Percentiles rank a stretch among this genome's conserved stretches.
Conservation (phyloP, 2,797 vertebrate genomes). For the Anolis apletophallus region DNA sequence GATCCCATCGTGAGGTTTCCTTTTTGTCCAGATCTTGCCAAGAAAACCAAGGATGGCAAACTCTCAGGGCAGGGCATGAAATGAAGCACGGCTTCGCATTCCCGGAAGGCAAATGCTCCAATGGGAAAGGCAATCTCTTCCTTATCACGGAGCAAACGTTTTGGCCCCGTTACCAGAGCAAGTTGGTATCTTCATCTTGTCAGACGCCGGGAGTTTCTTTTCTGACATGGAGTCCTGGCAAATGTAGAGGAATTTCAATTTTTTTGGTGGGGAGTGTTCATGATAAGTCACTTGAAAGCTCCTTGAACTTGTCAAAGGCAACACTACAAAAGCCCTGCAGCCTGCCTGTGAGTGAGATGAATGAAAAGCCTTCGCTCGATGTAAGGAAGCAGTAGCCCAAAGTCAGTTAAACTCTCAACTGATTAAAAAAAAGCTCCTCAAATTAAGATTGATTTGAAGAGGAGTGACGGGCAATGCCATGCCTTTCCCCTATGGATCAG, state of each 20-base stretch:
- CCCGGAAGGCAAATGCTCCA: too few relatives aligned
- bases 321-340: slow-evolving; percentile 6
- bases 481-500: slow-evolving; percentile 46
- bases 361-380: slow-evolving; percentile 47
- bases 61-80: too few relatives aligned
- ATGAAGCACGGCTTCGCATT: too few relatives aligned
- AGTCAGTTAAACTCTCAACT: slow-evolving; percentile 52
- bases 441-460: slow-evolving; percentile 54
- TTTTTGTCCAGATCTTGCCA: too few relatives aligned
- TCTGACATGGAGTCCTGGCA: slow-evolving; percentile 55
- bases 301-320: slow-evolving; percentile 72
- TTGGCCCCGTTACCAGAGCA: not conserved
- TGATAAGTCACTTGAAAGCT: slow-evolving; percentile 63
- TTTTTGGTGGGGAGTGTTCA: slow-evolving; percentile 48
- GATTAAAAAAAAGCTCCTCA: slow-evolving; percentile 61
- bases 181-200: slow-evolving; percentile 55
- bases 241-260: slow-evolving; percentile 56
- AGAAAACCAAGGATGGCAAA: too few relatives aligned
- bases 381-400: slow-evolving; percentile 45
- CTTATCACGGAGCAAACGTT: not conserved
- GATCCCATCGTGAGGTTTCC: too few relatives aligned
- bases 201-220: slow-evolving; percentile 46
- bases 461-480: slow-evolving; percentile 33
- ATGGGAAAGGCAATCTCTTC: not conserved
- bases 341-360: slow-evolving; percentile 53